A percentile compares a stretch with the other conserved stretches of the same genome.
Conservation (phyloP, 2,797 vertebrate species). For the Gambelia wislizenii region DNA sequence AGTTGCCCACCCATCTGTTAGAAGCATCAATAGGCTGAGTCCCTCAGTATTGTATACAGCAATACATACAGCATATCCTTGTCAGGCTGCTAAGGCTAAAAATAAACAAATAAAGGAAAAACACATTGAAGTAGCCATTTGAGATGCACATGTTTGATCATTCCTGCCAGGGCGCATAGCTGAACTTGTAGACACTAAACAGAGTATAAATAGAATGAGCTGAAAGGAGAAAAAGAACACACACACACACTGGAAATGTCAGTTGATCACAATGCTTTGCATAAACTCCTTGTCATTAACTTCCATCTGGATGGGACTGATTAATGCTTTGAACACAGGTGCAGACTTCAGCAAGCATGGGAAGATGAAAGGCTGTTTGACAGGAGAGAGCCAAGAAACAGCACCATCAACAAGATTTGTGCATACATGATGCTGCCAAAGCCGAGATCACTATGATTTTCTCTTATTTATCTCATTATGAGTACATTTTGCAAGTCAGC, state of each 20-base stretch:
- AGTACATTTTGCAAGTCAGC: not conserved
- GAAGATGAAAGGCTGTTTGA: conserved; percentile 68
- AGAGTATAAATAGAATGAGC: conserved; percentile 67
- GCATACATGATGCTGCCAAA: conserved; percentile 32
- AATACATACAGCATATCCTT: too few relatives aligned
- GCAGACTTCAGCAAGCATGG: conserved; percentile 53
- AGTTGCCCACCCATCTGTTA: too few relatives aligned
- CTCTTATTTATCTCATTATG: conserved; percentile 28
- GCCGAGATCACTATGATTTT: conserved; percentile 41
- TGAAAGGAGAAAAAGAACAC: conserved; percentile 51
- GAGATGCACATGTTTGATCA: conserved; percentile 58
- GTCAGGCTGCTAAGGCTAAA: too few relatives aligned
- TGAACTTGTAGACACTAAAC: conserved; percentile 57
- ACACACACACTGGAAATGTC: conserved; percentile 54
- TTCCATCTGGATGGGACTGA: conserved; percentile 73
- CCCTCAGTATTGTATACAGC: too few relatives aligned
- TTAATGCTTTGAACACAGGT: conserved; percentile 65
- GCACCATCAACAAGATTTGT: conserved; percentile 20
- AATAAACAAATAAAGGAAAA: not conserved
- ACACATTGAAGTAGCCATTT: conserved; percentile 26
- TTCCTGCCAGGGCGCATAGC: conserved; percentile 50
- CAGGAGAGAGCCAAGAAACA: conserved; percentile 55
- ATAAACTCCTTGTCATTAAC: conserved; percentile 67
- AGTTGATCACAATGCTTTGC: conserved; percentile 68
- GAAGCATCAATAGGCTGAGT: too few relatives aligned